These are phyloP conservation scores for Metridium senile DNA, from an alignment of 92 coral and sea anemone species.

Conservation along the genomic window DNA sequence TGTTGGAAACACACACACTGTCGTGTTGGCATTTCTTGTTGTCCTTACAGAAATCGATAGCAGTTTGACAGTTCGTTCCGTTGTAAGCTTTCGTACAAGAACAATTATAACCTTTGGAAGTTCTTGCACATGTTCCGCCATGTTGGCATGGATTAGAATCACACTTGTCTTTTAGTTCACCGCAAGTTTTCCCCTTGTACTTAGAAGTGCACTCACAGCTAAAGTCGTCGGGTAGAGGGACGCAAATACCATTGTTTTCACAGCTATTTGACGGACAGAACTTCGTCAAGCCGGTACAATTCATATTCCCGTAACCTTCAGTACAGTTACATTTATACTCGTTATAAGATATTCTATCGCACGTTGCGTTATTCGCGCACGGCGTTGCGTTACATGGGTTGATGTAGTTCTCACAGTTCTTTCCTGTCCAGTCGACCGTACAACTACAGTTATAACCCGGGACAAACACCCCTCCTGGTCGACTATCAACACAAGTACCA, in stretches of 20 bases:
- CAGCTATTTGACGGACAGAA: conserved; percentile 63
- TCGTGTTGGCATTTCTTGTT: conserved; percentile 59
- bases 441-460: conserved; percentile 79
- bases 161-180: conserved; percentile 69
- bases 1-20: conserved; percentile 40
- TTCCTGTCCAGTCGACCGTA: conserved; percentile 73
- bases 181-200: conserved; percentile 64
- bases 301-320: conserved; percentile 73
- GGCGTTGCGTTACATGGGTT: conserved; percentile 71
- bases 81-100: conserved; percentile 43
- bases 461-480: conserved; percentile 27
- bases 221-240: conserved; percentile 63
- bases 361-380: conserved; percentile 58
- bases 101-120: conserved; percentile 42
- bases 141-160: conserved; percentile 68
- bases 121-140: conserved; percentile 51
- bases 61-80: conserved; percentile 56
- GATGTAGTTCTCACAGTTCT: conserved; percentile 55
- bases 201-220: conserved; percentile 63
- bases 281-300: conserved; percentile 64
- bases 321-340: conserved; percentile 73
- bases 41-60: conserved; percentile 32
- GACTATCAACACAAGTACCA: conserved; percentile 83
- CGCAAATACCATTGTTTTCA: conserved; percentile 41
- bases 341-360: conserved; percentile 53